Percentiles rank a stretch among this genome's conserved stretches.
phyloP scores from a whole-genome alignment of 2,888 invertebrate genomes.

The Halictus quadricinctus region DNA sequence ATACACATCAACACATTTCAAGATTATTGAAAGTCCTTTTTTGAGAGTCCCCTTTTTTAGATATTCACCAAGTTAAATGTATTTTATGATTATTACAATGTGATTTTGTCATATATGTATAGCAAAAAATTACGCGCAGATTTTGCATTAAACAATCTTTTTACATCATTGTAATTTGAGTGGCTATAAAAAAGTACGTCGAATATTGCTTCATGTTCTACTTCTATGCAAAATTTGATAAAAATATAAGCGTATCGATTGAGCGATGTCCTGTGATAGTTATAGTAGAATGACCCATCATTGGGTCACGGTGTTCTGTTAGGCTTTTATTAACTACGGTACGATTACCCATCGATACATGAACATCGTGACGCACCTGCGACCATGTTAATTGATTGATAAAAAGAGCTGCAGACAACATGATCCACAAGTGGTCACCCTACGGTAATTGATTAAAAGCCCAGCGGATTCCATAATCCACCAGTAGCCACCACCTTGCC shows the following conservation, averaged over 20 bases:
- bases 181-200: not conserved
- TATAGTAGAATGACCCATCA: not conserved
- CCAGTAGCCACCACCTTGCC: not conserved
- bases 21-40: no score
- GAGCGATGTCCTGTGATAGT: not conserved
- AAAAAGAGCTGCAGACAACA: constrained; percentile 10
- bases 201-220: not conserved
- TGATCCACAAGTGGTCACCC: constrained; percentile 14
- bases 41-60: no score
- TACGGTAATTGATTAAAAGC: constrained; percentile 13
- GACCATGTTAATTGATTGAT: constrained; percentile 14
- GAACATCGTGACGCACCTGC: constrained; percentile 9
- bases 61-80: no score
- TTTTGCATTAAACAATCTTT: no score
- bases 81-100: no score
- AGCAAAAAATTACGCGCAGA: no score
- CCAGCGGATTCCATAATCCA: constrained; percentile 11
- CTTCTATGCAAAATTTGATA: not conserved
- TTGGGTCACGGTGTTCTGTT: constrained; percentile 9
- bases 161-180: not conserved
- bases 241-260: constrained; percentile 6
- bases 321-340: constrained; percentile 13
- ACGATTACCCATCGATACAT: constrained; percentile 4
- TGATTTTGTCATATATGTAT: no score
- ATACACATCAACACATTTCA: no score